A percentile compares a stretch with the other conserved stretches of the same genome.
phyloP scores from a whole-genome alignment of 2,888 invertebrate species.

The Auanema freiburgensis region DNA sequence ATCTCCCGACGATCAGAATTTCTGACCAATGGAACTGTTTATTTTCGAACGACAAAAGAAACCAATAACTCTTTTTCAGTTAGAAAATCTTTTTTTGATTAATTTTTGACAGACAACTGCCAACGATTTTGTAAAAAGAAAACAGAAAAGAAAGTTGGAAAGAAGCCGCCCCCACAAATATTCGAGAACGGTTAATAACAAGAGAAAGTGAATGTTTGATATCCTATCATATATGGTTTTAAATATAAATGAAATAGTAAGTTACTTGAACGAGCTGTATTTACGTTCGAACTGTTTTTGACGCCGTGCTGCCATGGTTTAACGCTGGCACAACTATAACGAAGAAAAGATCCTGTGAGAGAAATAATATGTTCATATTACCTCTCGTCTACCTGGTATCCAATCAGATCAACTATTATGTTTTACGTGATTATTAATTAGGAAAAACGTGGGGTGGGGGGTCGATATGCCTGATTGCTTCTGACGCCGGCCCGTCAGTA shows the following conservation, averaged over 20 bases:
- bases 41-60: no score
- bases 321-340: background rate
- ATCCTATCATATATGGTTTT: background rate
- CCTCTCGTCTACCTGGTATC: background rate
- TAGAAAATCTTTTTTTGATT: conserved; percentile 1
- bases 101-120: background rate
- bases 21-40: no score
- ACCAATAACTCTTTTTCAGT: background rate
- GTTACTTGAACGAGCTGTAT: conserved; percentile 51
- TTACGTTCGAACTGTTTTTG: conserved; percentile 59
- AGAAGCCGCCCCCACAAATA: background rate
- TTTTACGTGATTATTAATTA: background rate
- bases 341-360: background rate
- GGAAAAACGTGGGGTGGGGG: background rate
- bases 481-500: conserved; percentile 8
- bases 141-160: background rate
- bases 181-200: background rate
- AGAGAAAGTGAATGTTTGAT: background rate
- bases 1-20: no score
- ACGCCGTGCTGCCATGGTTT: conserved; percentile 52
- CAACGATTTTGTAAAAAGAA: conserved; percentile 3
- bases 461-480: conserved; percentile 2
- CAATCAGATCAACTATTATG: background rate
- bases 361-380: background rate
- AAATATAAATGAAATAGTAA: background rate